A percentile compares a stretch with the other conserved stretches of the same genome.
phyloP scores from a whole-genome alignment of 2,888 invertebrate species.

The Eristalis intricaria region DNA sequence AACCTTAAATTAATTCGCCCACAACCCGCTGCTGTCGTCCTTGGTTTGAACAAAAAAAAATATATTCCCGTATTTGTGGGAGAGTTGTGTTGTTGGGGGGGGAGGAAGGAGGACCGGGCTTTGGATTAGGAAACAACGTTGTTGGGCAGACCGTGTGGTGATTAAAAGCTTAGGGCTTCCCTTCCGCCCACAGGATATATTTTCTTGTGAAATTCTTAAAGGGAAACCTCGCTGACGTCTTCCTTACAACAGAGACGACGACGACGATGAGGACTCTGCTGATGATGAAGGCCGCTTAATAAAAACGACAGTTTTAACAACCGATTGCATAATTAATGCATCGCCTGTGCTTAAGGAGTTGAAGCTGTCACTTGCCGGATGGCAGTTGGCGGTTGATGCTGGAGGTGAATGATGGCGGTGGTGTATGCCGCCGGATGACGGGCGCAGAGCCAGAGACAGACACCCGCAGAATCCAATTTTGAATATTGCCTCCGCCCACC shows the following conservation, averaged over 20 bases:
- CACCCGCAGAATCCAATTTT: slow-evolving; percentile 52
- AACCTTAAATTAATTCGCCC: slow-evolving; percentile 67
- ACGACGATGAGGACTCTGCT: neutral
- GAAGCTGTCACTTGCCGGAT: slow-evolving; percentile 21
- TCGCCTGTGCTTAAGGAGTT: slow-evolving; percentile 37
- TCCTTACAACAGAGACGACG: neutral
- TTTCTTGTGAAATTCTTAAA: neutral
- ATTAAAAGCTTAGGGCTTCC: slow-evolving; percentile 55
- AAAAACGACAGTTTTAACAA: slow-evolving; percentile 53
- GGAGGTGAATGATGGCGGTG: too few species aligned
- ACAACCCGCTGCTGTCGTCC: slow-evolving; percentile 2
- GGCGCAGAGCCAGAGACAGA: neutral
- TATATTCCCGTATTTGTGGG: neutral
- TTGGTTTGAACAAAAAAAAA: neutral
- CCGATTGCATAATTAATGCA: slow-evolving; percentile 58
- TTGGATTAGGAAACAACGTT: slow-evolving; percentile 55
- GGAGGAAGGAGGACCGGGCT: neutral
- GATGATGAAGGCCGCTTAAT: slow-evolving; percentile 29
- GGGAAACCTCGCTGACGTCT: neutral
- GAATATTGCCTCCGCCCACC: slow-evolving; percentile 34
- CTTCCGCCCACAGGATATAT: neutral
- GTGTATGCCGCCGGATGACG: neutral
- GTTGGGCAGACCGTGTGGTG: slow-evolving; percentile 40
- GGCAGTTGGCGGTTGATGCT: neutral
- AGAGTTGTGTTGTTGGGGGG: neutral